phyloP scores from a whole-genome alignment of 2,888 invertebrate species.

The Drosophila seclusa region DNA sequence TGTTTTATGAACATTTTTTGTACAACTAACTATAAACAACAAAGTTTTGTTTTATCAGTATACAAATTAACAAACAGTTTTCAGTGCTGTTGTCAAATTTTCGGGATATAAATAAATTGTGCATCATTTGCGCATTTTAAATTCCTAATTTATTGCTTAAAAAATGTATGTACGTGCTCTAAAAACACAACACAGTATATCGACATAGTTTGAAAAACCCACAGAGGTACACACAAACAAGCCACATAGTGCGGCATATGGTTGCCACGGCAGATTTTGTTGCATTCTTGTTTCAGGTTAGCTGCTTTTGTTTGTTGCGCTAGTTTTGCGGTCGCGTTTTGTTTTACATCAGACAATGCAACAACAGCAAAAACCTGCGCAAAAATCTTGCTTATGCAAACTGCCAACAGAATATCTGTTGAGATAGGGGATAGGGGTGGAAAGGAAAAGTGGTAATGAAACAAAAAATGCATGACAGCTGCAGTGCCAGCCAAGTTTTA shows the following conservation, averaged over 20 bases:
- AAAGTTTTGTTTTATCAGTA: conserved; percentile 62
- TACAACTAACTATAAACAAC: conserved; percentile 26
- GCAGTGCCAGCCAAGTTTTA: conserved; percentile 69
- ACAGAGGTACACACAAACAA: conserved; percentile 31
- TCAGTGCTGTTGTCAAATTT: conserved; percentile 29
- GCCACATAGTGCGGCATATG: conserved; percentile 58
- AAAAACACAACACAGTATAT: conserved; percentile 31
- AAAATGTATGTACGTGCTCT: conserved; percentile 31
- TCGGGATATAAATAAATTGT: conserved; percentile 50
- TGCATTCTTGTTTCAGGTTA: conserved; percentile 51
- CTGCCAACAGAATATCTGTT: conserved; percentile 14
- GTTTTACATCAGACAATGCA: conserved; percentile 69
- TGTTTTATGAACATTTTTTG: conserved; percentile 38
- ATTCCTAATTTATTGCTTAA: conserved; percentile 56
- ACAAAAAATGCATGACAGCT: conserved; percentile 56
- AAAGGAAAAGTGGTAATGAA: background rate
- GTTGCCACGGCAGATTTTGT: conserved; percentile 23
- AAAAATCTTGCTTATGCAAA: conserved; percentile 58
- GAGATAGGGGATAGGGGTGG: background rate
- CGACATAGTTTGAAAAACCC: conserved; percentile 44
- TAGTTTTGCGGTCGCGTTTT: conserved; percentile 73
- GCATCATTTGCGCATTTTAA: conserved; percentile 48
- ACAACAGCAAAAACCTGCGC: conserved; percentile 41
- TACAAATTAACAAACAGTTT: conserved; percentile 56
- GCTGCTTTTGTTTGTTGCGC: conserved; percentile 66